Base-by-base conservation (phyloP, 2,113 vertebrate species). In the Blennius ocellaris region DNA sequence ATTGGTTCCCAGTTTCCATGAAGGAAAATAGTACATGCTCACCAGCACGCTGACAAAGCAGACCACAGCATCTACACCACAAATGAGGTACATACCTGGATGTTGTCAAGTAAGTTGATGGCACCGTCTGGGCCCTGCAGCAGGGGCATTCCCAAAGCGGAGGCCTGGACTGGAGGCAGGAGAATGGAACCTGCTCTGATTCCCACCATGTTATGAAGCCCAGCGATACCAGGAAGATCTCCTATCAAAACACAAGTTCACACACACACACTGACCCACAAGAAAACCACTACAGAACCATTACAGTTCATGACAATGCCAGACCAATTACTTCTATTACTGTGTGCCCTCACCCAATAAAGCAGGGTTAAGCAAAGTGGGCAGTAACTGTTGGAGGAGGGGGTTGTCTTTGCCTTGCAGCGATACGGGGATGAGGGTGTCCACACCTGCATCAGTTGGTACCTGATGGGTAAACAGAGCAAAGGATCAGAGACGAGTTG, bases 101-200 rank as follows among this genome's bases (percentile, higher is more conserved):
- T 82, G 76, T 91, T 92, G 73, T 92, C 90, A 43, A 93, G 79
- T 55, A 92, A 71, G 81, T 91, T 94, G 66, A 95, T 91, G 56
- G 88, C 83, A 58, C 91, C 90, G 80, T 92, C 91, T 15, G 83
- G 93, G 79, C 90, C 87, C 51, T 93, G 94, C 56, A 96, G 89
- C 56, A 96, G 92, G 79, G 95, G 92, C 92, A 96, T 93, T 66
- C 96, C 94, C 80, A 97, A 85, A 55, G 95, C 87, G 57, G 95
- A 93, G 69, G 94, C 90, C 69, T 95, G 93, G 63, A 95, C 90
- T 47, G 93, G 92, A 51, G 94, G 93, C 8, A 94, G 82, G 41
- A 95, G 90, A 65, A 96, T 90, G 14, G 93, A 86, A 9, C 93
- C 92, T 9, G 89, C 81, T 59, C 91, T 93, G 48, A 92, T 89